Base-by-base conservation (phyloP, 2,797 vertebrate species). In the Fundulus diaphanus region DNA sequence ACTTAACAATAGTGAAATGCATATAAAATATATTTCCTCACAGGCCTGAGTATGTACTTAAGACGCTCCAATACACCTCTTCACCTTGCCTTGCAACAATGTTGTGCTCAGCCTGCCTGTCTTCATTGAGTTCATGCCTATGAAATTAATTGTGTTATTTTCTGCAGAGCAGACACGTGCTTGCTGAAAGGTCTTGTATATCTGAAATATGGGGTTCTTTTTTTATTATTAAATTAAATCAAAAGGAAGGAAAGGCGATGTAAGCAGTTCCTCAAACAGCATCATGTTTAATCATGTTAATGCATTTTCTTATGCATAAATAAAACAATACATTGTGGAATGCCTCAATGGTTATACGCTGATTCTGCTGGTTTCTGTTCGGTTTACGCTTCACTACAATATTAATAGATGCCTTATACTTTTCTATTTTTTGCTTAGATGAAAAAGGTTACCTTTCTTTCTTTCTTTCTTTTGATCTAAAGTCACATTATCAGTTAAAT, bases 41-140 rank as follows among this genome's bases (percentile, higher is more conserved):
- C 46, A n/a, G 70, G 48, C 76, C 78, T 89, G 65, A 81, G 77
- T 73, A 68, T 82, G 63, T 44, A 61, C 56, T 44, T n/a, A 56
- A 84, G 65, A 84, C 37, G 79, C 52, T 84, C 49, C 57, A 77
- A 70, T 75, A 73, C 87, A 88, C 86, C 92, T 92, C 90, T 84
- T 92, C 92, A 90, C 91, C 85, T 92, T 93, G 90, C 79, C 83
- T 92, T 74, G 31, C 77, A 87, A 83, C 70, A 76, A 77, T 86
- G 88, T 91, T 92, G 88, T 70, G 70, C 80, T 88, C 78, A 77
- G 81, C 70, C 72, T 88, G 78, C 80, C 51, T 82, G 81, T 81
- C 82, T 89, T 81, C 66, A 78, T 78, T 82, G 54, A 88, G 59
- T 66, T 27, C 63, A 44, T 54, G 69, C 80, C 79, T 68, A 37